A percentile compares a stretch with the other conserved stretches of the same genome.
phyloP scores from a whole-genome alignment of 2,888 invertebrate species.

The Isotomurus palustris region DNA sequence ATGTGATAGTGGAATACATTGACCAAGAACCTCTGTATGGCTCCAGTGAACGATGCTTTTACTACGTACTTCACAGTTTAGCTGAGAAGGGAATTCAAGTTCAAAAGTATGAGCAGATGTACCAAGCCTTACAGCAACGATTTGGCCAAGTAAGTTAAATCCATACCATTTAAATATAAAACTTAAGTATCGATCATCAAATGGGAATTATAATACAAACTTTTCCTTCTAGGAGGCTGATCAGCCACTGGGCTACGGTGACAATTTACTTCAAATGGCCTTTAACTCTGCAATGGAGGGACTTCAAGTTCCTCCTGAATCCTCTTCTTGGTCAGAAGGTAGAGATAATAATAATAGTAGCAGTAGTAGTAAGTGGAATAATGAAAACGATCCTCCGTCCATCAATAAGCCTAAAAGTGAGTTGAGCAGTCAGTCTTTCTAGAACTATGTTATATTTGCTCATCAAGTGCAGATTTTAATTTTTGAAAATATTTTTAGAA shows the following conservation, averaged over 20 bases:
- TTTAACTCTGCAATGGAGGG: slow-evolving; percentile 49
- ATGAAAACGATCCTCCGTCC: slow-evolving; percentile 23
- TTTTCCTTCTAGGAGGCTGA: slow-evolving; percentile 32
- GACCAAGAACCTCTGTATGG: slow-evolving; percentile 58
- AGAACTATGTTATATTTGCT: neutral
- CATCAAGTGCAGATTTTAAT: neutral
- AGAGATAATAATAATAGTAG: too few relatives aligned
- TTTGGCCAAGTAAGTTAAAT: slow-evolving; percentile 51
- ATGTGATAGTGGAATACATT: slow-evolving; percentile 56
- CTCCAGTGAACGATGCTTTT: slow-evolving; percentile 58
- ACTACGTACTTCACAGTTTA: slow-evolving; percentile 55
- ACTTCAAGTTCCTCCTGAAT: slow-evolving; percentile 44
- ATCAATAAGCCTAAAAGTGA: slow-evolving; percentile 21
- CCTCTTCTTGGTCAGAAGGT: slow-evolving; percentile 22
- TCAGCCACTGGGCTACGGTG: slow-evolving; percentile 42
- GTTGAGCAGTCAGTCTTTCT: neutral
- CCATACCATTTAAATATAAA: neutral
- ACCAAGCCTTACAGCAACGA: slow-evolving; percentile 53
- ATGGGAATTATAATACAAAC: neutral
- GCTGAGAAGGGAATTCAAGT: slow-evolving; percentile 55
- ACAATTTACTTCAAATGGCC: slow-evolving; percentile 49
- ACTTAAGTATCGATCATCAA: too few relatives aligned
- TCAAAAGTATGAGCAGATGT: slow-evolving; percentile 54
- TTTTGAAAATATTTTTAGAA: slow-evolving; percentile 1
- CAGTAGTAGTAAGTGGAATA: slow-evolving; percentile 32